phyloP scores from a whole-genome alignment of 2,888 invertebrate genomes.

The Chirona hameri region DNA sequence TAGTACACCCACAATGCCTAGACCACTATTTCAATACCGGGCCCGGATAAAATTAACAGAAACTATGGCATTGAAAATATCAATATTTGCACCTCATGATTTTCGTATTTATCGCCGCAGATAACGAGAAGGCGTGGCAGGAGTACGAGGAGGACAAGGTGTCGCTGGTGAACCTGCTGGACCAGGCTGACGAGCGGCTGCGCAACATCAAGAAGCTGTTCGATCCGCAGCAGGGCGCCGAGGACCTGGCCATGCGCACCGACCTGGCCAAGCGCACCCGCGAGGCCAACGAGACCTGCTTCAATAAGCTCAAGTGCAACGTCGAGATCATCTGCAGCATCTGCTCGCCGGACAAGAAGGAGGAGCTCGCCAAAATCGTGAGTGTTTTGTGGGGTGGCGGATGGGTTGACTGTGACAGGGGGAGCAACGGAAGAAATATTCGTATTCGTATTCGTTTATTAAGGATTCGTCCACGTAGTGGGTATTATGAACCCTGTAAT shows the following conservation, averaged over 20 bases:
- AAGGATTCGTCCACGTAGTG: too few species aligned
- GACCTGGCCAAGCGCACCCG: background rate
- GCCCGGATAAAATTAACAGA: too few species aligned
- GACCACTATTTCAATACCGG: too few species aligned
- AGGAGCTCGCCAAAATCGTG: conserved; percentile 1
- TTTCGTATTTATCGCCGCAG: background rate
- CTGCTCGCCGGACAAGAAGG: conserved; percentile 27
- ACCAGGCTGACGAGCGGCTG: conserved; percentile 25
- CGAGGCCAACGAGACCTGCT: conserved; percentile 24
- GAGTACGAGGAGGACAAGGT: conserved; percentile 27
- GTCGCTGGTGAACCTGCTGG: background rate
- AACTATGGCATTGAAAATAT: too few species aligned
- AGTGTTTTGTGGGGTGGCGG: background rate
- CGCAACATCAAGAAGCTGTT: conserved; percentile 9
- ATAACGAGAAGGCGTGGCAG: conserved; percentile 29
- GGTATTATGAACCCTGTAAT: too few species aligned
- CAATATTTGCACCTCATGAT: background rate
- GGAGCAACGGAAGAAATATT: too few species aligned
- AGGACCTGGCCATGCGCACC: background rate
- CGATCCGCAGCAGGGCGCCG: conserved; percentile 22
- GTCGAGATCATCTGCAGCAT: conserved; percentile 22
- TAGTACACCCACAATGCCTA: too few species aligned
- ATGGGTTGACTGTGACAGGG: too few species aligned
- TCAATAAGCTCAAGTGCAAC: background rate
- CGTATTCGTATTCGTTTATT: too few species aligned